phyloP scores from a whole-genome alignment of 2,888 invertebrate genomes.

The Scelioninae gen. 1 region DNA sequence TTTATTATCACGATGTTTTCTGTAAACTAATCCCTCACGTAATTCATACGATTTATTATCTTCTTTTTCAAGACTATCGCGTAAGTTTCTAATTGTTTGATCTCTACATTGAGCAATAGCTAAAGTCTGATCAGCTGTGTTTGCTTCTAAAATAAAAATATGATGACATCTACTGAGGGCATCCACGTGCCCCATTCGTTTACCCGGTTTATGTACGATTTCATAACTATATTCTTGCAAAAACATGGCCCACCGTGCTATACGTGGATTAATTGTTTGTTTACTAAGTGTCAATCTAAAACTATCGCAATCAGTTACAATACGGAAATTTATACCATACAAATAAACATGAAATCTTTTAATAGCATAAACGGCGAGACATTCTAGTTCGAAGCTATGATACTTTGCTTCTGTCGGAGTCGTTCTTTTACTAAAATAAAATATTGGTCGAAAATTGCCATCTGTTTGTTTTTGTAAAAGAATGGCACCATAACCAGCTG shows the following conservation, averaged over 20 bases:
- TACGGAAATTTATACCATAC: neutral
- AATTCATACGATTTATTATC: too few relatives aligned
- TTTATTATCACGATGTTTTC: too few relatives aligned
- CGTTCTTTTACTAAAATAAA: neutral
- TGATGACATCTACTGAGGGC: slow-evolving; percentile 3
- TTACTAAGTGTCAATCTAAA: neutral
- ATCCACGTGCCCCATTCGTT: slow-evolving; percentile 5
- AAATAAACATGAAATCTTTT: slow-evolving; percentile 2
- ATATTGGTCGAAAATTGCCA: neutral
- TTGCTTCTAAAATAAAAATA: neutral
- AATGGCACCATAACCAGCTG: neutral
- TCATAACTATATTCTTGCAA: slow-evolving; percentile 11
- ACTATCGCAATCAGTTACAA: slow-evolving; percentile 11
- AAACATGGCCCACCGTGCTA: slow-evolving; percentile 2
- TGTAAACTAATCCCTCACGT: too few relatives aligned
- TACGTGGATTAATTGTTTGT: neutral
- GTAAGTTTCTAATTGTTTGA: too few relatives aligned
- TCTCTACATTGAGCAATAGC: neutral
- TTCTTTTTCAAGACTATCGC: too few relatives aligned
- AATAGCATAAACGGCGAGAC: neutral
- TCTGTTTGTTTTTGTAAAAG: neutral
- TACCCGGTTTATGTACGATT: slow-evolving; percentile 1
- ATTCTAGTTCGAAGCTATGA: neutral
- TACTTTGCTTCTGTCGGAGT: neutral
- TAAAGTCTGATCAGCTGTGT: neutral